These are phyloP conservation scores for Trogon melanurus DNA, from an alignment of 2,113 vertebrate species.

Conservation along the genomic window DNA sequence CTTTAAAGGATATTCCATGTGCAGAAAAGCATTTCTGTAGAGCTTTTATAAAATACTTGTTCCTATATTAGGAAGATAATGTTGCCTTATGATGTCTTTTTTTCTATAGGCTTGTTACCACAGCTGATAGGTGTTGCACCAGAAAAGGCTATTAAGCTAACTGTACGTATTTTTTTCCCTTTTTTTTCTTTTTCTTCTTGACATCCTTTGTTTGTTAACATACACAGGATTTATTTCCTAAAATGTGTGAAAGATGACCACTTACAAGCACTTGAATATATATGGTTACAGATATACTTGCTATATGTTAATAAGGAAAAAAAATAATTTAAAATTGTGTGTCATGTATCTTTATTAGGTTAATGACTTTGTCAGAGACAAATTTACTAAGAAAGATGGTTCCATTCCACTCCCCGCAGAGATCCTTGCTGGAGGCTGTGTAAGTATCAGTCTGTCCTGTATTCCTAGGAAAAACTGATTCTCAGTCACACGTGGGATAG, in stretches of 20 bases:
- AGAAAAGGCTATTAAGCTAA: slow-evolving; percentile 98
- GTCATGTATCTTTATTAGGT: slow-evolving; percentile 80
- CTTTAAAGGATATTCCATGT: neutral
- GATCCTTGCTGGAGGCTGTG: slow-evolving; percentile 90
- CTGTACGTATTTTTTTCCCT: slow-evolving; percentile 84
- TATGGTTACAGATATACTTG: slow-evolving; percentile 15
- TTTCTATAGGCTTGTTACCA: slow-evolving; percentile 90
- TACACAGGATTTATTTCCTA: slow-evolving; percentile 46
- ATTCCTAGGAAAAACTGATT: neutral
- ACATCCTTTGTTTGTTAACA: neutral
- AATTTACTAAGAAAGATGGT: slow-evolving; percentile 88
- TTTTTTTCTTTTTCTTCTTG: neutral
- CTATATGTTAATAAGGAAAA: slow-evolving; percentile 10
- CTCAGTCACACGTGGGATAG: neutral
- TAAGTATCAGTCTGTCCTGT: slow-evolving; percentile 75
- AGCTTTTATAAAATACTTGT: neutral
- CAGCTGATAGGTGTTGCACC: slow-evolving; percentile 96
- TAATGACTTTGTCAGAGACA: slow-evolving; percentile 97
- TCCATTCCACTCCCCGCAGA: slow-evolving; percentile 87
- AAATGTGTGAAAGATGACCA: slow-evolving; percentile 34
- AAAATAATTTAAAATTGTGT: slow-evolving; percentile 6
- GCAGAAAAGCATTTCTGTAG: neutral
- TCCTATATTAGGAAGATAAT: slow-evolving; percentile 50
- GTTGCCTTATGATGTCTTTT: slow-evolving; percentile 57
- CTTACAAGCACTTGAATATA: slow-evolving; percentile 40